phyloP scores from a whole-genome alignment of 1,140 invertebrate species.

The Drosophila melanogaster region Release_6_plus_ISO1_MT NT_033777.3:29827001-29827500 shows the following conservation, averaged over 20 bases:
- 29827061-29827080: slow-evolving; percentile 24
- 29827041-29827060: slow-evolving; percentile 47
- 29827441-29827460: slow-evolving; percentile 28
- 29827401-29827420: slow-evolving; percentile 45
- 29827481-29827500: slow-evolving; percentile 40
- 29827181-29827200: background rate
- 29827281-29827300: slow-evolving; percentile 12
- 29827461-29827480: slow-evolving; percentile 32
- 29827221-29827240: background rate
- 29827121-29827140: slow-evolving; percentile 7
- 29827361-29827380: slow-evolving; percentile 42
- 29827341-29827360: slow-evolving; percentile 41
- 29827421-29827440: slow-evolving; percentile 40
- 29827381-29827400: slow-evolving; percentile 46
- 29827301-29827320: slow-evolving; percentile 15
- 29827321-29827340: slow-evolving; percentile 45
- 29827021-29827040: slow-evolving; percentile 49
- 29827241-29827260: slow-evolving; percentile 4
- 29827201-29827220: background rate
- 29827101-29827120: background rate
- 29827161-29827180: background rate
- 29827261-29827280: background rate
- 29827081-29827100: slow-evolving; percentile 23
- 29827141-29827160: slow-evolving; percentile 14
- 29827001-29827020: slow-evolving; percentile 46